A percentile compares a stretch with the other conserved stretches of the same genome.
Conservation (phyloP, 2,797 vertebrate species). For the Chiloscyllium punctatum region DNA sequence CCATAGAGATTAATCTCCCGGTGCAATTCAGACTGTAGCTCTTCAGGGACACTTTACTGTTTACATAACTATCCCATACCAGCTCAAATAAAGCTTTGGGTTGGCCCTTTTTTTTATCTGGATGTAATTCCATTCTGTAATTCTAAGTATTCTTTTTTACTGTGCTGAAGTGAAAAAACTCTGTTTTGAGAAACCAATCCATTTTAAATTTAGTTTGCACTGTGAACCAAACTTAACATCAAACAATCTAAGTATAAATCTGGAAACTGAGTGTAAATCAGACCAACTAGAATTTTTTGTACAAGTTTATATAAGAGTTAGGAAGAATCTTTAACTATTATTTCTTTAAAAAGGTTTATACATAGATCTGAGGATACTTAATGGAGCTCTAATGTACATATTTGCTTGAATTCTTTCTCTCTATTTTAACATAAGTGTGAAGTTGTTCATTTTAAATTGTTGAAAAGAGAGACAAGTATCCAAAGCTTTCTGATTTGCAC, state of each 20-base stretch:
- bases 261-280: background rate
- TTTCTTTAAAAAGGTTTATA: background rate
- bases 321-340: background rate
- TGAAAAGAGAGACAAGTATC: background rate
- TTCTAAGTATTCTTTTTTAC: background rate
- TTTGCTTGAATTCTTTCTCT: background rate
- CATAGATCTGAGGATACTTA: background rate
- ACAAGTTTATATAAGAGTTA: background rate
- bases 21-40: slow-evolving; percentile 67
- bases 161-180: background rate
- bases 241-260: background rate
- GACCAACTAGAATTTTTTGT: background rate
- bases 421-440: background rate
- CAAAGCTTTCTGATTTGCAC: background rate
- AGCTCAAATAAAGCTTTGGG: background rate
- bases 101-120: slow-evolving; percentile 42
- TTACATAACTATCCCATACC: slow-evolving; percentile 49
- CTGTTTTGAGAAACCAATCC: background rate
- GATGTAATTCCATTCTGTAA: slow-evolving; percentile 42
- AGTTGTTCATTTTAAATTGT: background rate
- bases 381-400: background rate
- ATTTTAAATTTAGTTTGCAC: background rate
- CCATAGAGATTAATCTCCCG: slow-evolving; percentile 65
- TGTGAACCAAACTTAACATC: background rate
- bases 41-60: slow-evolving; percentile 54